Evolutionary conservation across 2,797 vertebrate species (phyloP).

Genomic region (Sarcoramphus papa): DNA sequence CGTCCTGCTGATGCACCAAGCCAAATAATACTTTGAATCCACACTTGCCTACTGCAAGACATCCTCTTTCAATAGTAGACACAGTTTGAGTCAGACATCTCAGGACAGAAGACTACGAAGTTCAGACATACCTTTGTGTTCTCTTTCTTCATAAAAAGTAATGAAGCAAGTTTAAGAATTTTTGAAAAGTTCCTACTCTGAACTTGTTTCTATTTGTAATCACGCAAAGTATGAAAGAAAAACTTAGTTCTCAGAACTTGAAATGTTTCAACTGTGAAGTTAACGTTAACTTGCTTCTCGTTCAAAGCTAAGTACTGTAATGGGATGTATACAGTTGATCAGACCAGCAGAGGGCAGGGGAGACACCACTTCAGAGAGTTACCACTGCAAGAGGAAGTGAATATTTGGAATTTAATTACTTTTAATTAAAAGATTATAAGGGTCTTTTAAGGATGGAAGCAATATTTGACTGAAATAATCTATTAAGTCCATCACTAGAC

Average conservation of each 20-base stretch:
- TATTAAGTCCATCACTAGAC: background rate
- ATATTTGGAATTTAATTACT: background rate
- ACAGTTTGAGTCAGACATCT: background rate
- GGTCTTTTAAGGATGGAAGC: background rate
- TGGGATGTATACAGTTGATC: background rate
- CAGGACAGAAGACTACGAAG: accelerated
- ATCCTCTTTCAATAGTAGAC: background rate
- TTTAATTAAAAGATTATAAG: background rate
- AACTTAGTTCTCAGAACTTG: background rate
- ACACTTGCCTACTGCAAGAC: background rate
- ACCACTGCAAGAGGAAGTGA: background rate
- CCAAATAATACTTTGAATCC: background rate
- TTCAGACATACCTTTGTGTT: background rate
- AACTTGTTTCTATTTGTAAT: background rate
- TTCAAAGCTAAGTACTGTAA: background rate
- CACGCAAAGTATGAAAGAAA: background rate
- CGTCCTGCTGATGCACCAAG: background rate
- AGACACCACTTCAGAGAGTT: background rate
- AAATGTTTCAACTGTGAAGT: background rate
- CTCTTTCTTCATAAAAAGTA: background rate
- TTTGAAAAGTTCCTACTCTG: background rate
- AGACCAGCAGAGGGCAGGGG: constrained; percentile 28
- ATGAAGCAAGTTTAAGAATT: background rate
- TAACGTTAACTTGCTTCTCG: background rate
- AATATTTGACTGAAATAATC: background rate